phyloP scores from a whole-genome alignment of 2,888 invertebrate genomes.

The Drosophila emarginata region DNA sequence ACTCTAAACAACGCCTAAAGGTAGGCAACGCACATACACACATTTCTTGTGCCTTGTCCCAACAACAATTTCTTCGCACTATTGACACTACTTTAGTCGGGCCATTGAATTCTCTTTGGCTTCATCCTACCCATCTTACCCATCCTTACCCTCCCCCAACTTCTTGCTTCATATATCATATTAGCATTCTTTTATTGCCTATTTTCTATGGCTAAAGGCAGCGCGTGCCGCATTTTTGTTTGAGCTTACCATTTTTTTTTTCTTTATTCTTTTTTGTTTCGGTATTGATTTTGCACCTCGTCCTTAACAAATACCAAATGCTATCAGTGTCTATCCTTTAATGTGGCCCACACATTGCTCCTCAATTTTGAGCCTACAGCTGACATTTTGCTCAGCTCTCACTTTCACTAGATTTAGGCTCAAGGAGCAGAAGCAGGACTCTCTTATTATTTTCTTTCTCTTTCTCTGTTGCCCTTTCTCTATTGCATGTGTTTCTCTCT shows the following conservation, averaged over 20 bases:
- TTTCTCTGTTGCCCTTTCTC: not conserved
- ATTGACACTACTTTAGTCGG: constrained; percentile 44
- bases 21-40: not conserved
- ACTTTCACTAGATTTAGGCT: constrained; percentile 32
- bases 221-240: constrained; percentile 47
- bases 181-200: constrained; percentile 59
- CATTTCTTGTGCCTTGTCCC: not conserved
- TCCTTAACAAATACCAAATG: constrained; percentile 10
- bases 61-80: not conserved
- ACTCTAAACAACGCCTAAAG: not conserved
- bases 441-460: not conserved
- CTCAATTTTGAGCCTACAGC: constrained; percentile 37
- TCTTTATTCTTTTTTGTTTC: constrained; percentile 11
- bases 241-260: not conserved
- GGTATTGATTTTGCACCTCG: constrained; percentile 70
- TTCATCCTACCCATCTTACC: not conserved
- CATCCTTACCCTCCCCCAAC: not conserved
- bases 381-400: constrained; percentile 33
- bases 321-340: constrained; percentile 54
- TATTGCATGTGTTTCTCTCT: constrained; percentile 19
- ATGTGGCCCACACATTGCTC: constrained; percentile 26
- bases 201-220: constrained; percentile 34
- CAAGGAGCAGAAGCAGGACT: constrained; percentile 2
- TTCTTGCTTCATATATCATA: constrained; percentile 29
- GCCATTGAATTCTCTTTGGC: constrained; percentile 36